Evolutionary conservation across 2,113 vertebrate genomes (phyloP), one percentile per base, ranked within the genome.

Genomic region (Nicator chloris): DNA sequence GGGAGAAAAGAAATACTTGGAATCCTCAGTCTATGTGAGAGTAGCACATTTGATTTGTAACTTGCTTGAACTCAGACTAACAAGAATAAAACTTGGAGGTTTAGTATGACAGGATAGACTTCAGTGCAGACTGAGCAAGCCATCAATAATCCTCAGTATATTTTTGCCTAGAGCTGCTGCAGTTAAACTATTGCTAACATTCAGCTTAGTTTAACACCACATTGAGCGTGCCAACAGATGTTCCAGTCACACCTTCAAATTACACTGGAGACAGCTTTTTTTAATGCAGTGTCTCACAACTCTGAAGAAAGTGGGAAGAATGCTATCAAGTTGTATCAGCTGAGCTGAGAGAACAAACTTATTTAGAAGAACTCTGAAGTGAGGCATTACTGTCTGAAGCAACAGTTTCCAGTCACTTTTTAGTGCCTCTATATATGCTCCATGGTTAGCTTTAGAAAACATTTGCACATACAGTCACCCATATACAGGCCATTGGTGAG

Each of bases 211-310:
- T 79, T 81, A 68, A 68, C 70, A 30, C 70, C 44, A 11, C 16
- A 2, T 1, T 27, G 75, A 33, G 75, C 1, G 1, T 1, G 6
- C 75, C 51, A 50, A 9, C 79, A 90, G 90, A 89, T 90, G 92
- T 93, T 95, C 31, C 63, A 93, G 70, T 93, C 75, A 53, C 93
- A 95, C 90, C 88, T 96, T 64, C 2, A 6, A 57, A 49, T 92
- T 45, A 57, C n/a, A 47, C 57, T 2, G 5, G 57, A 94, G 79
- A 76, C 50, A 24, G 49, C 31, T 89, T 95, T 89, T 92, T 86
- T 91, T 59, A 45, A 44, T 68, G 13, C 7, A 10, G 0, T 22
- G 75, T 93, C 95, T 95, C 42, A 12, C 90, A 88, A 4, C 70
- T 69, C 63, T 54, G 53, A 82, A 87, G 73, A 53, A 88, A 61